Evolutionary conservation across 1,140 invertebrate genomes (phyloP).

Genomic region (Zaprionus ornatus): DNA sequence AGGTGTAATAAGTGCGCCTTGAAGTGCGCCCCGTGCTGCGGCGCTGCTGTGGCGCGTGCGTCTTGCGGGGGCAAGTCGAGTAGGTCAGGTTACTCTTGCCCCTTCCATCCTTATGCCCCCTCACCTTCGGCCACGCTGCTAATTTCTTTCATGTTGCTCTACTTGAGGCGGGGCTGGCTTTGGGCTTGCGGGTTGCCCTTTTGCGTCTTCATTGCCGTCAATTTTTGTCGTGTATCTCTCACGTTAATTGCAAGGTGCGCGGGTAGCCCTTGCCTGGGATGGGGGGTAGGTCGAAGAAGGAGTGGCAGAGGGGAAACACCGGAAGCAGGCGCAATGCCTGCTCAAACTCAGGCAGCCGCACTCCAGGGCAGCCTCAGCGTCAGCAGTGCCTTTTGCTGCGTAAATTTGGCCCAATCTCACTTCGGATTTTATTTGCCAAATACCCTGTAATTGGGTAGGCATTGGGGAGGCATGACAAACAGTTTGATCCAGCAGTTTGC

Average conservation of each 20-base stretch:
- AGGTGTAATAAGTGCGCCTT: conserved; percentile 78
- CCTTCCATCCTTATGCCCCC: not conserved
- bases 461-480: not conserved
- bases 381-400: conserved; percentile 26
- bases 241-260: conserved; percentile 61
- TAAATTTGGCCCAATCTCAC: conserved; percentile 31
- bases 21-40: conserved; percentile 54
- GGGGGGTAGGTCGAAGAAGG: not conserved
- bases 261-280: not conserved
- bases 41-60: conserved; percentile 11
- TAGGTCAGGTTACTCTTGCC: conserved; percentile 34
- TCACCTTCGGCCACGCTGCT: conserved; percentile 67
- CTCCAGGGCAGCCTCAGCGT: conserved; percentile 32
- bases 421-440: conserved; percentile 9
- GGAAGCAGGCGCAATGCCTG: conserved; percentile 14
- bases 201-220: conserved; percentile 25
- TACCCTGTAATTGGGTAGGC: conserved; percentile 15
- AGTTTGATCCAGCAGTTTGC: too few species aligned
- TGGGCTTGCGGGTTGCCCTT: conserved; percentile 22
- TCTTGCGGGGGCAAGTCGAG: not conserved
- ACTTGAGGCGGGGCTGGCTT: not conserved
- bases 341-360: conserved; percentile 45
- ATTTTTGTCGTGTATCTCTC: conserved; percentile 69
- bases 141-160: conserved; percentile 76
- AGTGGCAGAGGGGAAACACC: not conserved